phyloP scores from a whole-genome alignment of 1,140 invertebrate species.

The Colletes gigas region DNA sequence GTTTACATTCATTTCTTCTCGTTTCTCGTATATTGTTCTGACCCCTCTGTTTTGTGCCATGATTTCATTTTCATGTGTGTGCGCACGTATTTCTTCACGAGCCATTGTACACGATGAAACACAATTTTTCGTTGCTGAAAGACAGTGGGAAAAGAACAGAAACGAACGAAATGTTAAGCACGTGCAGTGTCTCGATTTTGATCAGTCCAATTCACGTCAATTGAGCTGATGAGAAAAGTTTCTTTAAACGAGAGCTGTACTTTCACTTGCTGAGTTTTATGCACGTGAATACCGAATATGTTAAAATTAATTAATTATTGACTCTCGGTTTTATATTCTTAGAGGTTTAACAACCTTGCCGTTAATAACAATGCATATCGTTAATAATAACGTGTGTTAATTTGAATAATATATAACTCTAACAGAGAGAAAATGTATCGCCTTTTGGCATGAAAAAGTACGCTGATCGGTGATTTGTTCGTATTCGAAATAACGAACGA shows the following conservation, averaged over 20 bases:
- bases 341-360: neutral
- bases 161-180: neutral
- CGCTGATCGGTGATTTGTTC: neutral
- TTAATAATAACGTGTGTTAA: neutral
- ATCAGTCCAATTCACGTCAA: slow-evolving; percentile 7
- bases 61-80: neutral
- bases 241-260: neutral
- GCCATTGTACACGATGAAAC: no score
- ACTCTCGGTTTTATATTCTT: no score
- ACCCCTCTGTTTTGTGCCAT: neutral
- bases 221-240: slow-evolving; percentile 8
- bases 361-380: neutral
- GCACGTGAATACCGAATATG: neutral
- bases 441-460: neutral
- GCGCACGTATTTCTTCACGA: neutral
- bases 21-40: neutral
- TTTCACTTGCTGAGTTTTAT: neutral
- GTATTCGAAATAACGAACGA: neutral
- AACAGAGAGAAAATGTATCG: neutral
- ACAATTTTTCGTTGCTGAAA: neutral
- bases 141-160: neutral
- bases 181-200: neutral
- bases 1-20: neutral
- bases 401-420: neutral
- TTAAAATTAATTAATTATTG: no score